Conservation (phyloP, 2,797 vertebrate species). For the Podargus strigoides region DNA sequence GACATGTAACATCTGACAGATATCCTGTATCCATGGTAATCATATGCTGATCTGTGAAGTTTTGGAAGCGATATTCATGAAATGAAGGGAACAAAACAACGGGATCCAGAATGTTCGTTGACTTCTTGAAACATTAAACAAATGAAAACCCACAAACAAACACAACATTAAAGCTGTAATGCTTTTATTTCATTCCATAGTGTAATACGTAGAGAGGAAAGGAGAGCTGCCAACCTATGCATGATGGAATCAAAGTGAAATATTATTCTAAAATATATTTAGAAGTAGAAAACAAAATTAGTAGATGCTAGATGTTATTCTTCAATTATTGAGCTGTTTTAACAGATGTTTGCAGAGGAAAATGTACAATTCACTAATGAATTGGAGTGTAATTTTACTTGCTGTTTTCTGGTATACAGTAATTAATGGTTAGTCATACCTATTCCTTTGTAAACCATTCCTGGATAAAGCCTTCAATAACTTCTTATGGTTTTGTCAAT, state of each 20-base stretch:
- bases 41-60: neutral
- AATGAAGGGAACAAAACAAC: neutral
- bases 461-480: neutral
- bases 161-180: neutral
- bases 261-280: neutral
- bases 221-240: neutral
- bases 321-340: neutral
- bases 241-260: neutral
- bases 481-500: neutral
- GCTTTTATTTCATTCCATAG: neutral
- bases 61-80: neutral
- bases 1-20: neutral
- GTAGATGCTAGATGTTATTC: neutral
- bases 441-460: neutral
- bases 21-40: neutral
- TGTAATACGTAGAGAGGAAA: neutral
- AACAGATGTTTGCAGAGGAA: neutral
- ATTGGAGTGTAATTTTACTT: neutral
- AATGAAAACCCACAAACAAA: rapidly evolving
- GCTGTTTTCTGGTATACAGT: neutral
- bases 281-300: neutral
- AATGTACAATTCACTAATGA: neutral
- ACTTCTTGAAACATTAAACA: neutral
- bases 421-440: neutral
- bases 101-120: neutral